Conservation (phyloP, 2,797 vertebrate species). For the Erithacus rubecula region DNA sequence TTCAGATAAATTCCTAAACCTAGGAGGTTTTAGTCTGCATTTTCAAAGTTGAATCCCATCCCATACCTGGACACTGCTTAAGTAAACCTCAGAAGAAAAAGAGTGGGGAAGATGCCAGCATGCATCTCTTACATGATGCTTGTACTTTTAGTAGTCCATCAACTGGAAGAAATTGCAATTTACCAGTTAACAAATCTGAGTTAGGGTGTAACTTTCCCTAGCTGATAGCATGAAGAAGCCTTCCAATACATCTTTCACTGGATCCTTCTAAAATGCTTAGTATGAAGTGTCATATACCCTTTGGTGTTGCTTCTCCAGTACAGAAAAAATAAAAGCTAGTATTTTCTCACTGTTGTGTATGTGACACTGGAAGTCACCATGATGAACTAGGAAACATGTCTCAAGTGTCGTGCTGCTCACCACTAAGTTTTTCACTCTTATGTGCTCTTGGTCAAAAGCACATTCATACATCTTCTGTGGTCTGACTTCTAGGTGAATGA, state of each 20-base stretch:
- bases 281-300: neutral
- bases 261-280: neutral
- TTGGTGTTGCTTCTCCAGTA: neutral
- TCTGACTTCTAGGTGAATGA: conserved; percentile 86
- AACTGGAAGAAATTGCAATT: neutral
- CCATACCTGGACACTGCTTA: neutral
- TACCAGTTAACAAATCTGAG: neutral
- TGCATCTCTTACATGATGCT: neutral
- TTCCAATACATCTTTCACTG: neutral
- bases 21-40: neutral
- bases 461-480: neutral
- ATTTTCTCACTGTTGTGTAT: no score
- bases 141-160: neutral
- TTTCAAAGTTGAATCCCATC: neutral
- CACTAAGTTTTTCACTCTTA: neutral
- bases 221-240: neutral
- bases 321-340: no score
- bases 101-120: neutral
- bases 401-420: neutral
- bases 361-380: no score
- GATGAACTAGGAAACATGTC: no score
- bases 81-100: neutral
- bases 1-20: neutral
- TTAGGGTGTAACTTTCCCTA: neutral
- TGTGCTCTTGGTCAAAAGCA: neutral